Conservation (phyloP, 2,113 vertebrate genomes). For the Silurus meridionalis region DNA sequence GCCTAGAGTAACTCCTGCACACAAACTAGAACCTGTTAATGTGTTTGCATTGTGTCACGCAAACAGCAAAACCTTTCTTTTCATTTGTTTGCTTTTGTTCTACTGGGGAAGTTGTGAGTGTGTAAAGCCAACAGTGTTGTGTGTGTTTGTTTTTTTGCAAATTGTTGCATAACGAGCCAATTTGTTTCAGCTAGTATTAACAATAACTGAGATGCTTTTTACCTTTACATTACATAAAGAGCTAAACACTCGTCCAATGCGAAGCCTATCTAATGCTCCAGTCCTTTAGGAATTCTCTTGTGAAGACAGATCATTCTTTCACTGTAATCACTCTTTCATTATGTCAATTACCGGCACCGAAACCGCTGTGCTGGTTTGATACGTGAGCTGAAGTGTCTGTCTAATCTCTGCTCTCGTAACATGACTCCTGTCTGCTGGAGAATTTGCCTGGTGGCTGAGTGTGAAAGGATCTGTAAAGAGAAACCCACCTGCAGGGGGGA, state of each 20-base stretch:
- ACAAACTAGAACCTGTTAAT: neutral
- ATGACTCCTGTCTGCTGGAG: constrained; percentile 23
- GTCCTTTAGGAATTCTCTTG: neutral
- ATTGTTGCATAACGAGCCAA: neutral
- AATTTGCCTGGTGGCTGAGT: constrained; percentile 29
- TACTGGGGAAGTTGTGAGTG: neutral
- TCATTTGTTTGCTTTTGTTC: neutral
- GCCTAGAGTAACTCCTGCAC: neutral
- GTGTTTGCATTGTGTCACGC: neutral
- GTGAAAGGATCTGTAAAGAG: constrained; percentile 48
- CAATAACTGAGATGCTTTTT: neutral
- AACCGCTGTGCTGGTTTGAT: constrained; percentile 28
- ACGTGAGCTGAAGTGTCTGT: neutral
- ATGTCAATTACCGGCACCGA: constrained; percentile 4
- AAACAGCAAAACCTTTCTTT: neutral
- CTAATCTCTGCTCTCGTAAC: constrained; percentile 32
- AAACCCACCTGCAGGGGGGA: constrained; percentile 37
- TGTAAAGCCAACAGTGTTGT: neutral
- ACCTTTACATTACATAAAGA: neutral
- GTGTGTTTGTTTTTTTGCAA: neutral
- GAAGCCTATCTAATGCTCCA: neutral
- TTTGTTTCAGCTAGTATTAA: neutral
- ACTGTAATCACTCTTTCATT: neutral
- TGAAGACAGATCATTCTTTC: neutral
- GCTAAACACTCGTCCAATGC: neutral